Conservation (phyloP, 2,797 vertebrate genomes). For the Xyrichtys novacula region DNA sequence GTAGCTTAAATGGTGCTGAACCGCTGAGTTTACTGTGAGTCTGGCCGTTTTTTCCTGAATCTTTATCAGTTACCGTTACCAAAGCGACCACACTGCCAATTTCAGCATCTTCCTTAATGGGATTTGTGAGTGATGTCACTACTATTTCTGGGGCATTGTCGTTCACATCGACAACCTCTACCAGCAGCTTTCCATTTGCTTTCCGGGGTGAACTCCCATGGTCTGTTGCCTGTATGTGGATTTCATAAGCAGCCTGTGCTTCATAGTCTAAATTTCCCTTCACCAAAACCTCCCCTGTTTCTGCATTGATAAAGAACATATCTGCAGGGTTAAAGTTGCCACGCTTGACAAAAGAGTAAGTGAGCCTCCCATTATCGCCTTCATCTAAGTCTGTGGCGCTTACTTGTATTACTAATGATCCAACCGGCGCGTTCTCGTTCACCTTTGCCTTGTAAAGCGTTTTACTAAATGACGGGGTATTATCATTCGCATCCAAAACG, state of each 20-base stretch:
- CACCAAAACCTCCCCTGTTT: slow-evolving; percentile 66
- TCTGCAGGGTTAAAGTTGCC: slow-evolving; percentile 52
- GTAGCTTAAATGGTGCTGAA: slow-evolving; percentile 73
- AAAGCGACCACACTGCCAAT: slow-evolving; percentile 81
- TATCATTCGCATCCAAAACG: slow-evolving; percentile 86
- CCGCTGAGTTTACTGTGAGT: slow-evolving; percentile 67
- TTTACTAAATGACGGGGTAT: slow-evolving; percentile 79
- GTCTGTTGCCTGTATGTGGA: slow-evolving; percentile 76
- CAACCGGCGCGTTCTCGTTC: slow-evolving; percentile 72
- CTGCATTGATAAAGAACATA: slow-evolving; percentile 69
- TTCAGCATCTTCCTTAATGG: slow-evolving; percentile 82
- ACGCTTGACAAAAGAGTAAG: slow-evolving; percentile 79
- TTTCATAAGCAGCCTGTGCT: slow-evolving; percentile 61
- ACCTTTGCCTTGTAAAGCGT: slow-evolving; percentile 78
- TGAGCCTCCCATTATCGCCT: slow-evolving; percentile 73
- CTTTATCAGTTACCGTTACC: slow-evolving; percentile 84
- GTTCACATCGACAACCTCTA: slow-evolving; percentile 81
- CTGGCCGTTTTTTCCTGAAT: slow-evolving; percentile 81
- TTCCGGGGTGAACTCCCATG: slow-evolving; percentile 40
- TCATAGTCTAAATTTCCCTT: slow-evolving; percentile 71
- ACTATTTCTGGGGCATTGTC: slow-evolving; percentile 82
- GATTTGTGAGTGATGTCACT: slow-evolving; percentile 82
- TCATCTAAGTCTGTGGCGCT: slow-evolving; percentile 78
- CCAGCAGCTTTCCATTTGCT: slow-evolving; percentile 75
- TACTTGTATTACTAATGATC: slow-evolving; percentile 56